A percentile compares a stretch with the other conserved stretches of the same genome.
These are phyloP conservation scores for Vanessa atalanta DNA, from an alignment of 1,140 invertebrate genomes.

Conservation along the genomic window DNA sequence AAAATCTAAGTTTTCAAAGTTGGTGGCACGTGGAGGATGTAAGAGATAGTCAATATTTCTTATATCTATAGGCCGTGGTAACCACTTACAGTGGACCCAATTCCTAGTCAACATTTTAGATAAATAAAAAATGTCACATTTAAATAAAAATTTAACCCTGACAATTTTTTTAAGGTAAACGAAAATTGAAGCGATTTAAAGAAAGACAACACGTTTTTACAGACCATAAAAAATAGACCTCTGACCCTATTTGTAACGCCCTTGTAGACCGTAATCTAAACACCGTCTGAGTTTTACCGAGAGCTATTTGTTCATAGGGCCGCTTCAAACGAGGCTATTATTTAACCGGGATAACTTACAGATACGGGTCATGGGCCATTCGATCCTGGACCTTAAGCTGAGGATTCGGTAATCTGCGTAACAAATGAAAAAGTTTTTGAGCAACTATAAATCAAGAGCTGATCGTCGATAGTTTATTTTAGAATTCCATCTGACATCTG, in stretches of 20 bases:
- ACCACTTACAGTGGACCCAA: too few relatives aligned
- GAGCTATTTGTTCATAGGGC: slow-evolving; percentile 23
- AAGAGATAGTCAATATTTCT: too few relatives aligned
- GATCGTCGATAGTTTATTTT: background rate
- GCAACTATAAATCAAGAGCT: slow-evolving; percentile 18
- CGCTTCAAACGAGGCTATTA: slow-evolving; percentile 28
- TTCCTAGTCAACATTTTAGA: too few relatives aligned
- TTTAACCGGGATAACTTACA: slow-evolving; percentile 30
- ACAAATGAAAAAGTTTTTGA: slow-evolving; percentile 10
- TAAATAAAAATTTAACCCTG: too few relatives aligned
- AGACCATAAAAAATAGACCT: background rate
- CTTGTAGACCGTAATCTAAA: slow-evolving; percentile 16
- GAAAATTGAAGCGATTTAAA: too few relatives aligned
- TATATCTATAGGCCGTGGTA: too few relatives aligned
- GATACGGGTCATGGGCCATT: slow-evolving; percentile 24
- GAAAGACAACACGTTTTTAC: background rate
- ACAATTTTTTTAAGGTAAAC: too few relatives aligned
- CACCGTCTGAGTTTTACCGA: slow-evolving; percentile 4
- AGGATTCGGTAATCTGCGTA: slow-evolving; percentile 12
- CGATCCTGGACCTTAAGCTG: slow-evolving; percentile 2
- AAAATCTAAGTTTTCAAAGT: too few relatives aligned
- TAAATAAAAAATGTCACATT: too few relatives aligned
- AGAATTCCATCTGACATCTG: background rate
- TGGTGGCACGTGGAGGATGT: too few relatives aligned
- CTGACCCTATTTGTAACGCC: slow-evolving; percentile 6